Conservation (phyloP, 1,140 invertebrate genomes). For the Whitmania pigra region DNA sequence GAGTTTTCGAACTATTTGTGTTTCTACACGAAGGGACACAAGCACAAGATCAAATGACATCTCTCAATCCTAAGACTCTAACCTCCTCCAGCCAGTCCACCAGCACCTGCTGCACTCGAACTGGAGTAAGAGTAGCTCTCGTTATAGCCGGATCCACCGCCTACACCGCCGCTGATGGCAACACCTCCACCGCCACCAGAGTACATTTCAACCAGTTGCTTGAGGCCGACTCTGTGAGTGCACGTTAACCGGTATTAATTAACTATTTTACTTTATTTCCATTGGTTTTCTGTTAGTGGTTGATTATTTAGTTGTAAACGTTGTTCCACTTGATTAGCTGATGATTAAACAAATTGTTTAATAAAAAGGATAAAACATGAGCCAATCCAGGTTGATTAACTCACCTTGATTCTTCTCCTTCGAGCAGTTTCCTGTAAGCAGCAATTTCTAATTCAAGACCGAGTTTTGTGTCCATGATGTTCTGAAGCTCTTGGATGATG, state of each 20-base stretch:
- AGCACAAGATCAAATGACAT: too few species aligned
- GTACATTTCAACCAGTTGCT: conserved; percentile 11
- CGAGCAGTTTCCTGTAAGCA: conserved; percentile 26
- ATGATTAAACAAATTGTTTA: background rate
- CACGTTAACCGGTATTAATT: background rate
- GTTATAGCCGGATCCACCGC: too few species aligned
- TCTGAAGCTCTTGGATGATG: conserved; percentile 25
- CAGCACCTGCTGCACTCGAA: too few species aligned
- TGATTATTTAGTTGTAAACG: background rate
- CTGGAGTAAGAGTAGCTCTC: too few species aligned
- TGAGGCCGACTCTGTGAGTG: background rate
- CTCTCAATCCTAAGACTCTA: too few species aligned
- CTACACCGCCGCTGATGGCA: background rate
- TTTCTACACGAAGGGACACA: too few species aligned
- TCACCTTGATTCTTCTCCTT: conserved; percentile 25
- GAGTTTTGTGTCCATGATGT: conserved; percentile 26
- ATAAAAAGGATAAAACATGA: background rate
- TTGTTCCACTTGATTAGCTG: background rate
- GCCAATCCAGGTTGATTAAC: background rate
- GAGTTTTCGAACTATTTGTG: too few species aligned
- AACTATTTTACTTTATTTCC: background rate
- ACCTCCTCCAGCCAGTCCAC: too few species aligned
- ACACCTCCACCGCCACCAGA: background rate
- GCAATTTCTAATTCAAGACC: conserved; percentile 26
- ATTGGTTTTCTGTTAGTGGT: too few species aligned